Percentiles rank a stretch among this genome's conserved stretches.
Conservation (phyloP, 2,888 invertebrate species). For the Archips xylosteana region DNA sequence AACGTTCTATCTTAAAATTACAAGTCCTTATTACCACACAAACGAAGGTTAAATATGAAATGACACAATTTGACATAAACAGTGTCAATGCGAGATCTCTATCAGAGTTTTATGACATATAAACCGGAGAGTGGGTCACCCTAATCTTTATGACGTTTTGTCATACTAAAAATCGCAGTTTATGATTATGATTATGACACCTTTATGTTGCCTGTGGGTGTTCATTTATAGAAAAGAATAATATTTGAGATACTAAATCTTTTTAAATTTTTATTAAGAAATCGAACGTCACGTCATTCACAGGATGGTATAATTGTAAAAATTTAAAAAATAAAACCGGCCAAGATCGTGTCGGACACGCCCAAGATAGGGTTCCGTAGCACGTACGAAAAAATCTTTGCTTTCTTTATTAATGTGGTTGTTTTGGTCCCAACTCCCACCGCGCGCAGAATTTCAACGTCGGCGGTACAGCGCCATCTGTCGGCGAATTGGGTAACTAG, state of each 20-base stretch:
- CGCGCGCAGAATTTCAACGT: too few relatives aligned
- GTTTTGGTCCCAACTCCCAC: too few relatives aligned
- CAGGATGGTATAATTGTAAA: not conserved
- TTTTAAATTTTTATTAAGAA: not conserved
- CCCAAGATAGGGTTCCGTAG: too few relatives aligned
- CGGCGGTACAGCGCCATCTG: too few relatives aligned
- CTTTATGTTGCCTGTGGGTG: not conserved
- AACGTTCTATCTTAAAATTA: too few relatives aligned
- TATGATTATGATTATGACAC: constrained; percentile 44
- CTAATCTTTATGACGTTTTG: constrained; percentile 27
- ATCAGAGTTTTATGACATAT: constrained; percentile 23
- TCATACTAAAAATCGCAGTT: constrained; percentile 38
- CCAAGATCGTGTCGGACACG: too few relatives aligned
- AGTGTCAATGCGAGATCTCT: constrained; percentile 36
- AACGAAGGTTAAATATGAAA: not conserved
- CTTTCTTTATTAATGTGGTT: too few relatives aligned
- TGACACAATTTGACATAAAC: constrained; percentile 15
- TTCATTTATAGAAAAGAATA: constrained; percentile 5
- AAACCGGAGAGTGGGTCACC: constrained; percentile 38
- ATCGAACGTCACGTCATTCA: not conserved
- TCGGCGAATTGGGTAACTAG: too few relatives aligned
- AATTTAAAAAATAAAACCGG: not conserved
- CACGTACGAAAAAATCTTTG: too few relatives aligned
- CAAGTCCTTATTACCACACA: constrained; percentile 11
- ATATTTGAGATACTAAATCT: not conserved